phyloP scores from a whole-genome alignment of 1,140 invertebrate species.

The Drosophila funebris region DNA sequence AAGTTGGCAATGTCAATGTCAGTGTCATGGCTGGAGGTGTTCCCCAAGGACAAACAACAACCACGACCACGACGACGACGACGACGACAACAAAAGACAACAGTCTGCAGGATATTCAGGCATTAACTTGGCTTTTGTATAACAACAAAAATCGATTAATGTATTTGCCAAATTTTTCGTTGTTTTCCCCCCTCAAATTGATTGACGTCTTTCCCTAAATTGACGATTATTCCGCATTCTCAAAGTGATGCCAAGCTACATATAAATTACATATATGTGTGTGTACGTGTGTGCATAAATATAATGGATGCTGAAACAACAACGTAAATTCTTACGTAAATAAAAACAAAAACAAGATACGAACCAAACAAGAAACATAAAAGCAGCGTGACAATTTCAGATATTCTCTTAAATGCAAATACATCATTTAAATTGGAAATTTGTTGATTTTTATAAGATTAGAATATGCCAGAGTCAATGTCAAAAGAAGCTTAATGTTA shows the following conservation, averaged over 20 bases:
- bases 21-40: conserved; percentile 1
- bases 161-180: conserved; percentile 2
- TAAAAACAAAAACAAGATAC: not conserved
- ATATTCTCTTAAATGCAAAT: too few relatives aligned
- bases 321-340: not conserved
- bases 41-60: conserved; percentile 48
- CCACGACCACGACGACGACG: conserved; percentile 12
- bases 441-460: not conserved
- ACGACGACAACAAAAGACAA: conserved; percentile 9
- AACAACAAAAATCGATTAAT: conserved; percentile 68
- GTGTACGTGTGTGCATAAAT: not conserved
- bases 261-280: conserved; percentile 12
- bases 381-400: not conserved
- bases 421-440: not conserved
- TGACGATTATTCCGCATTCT: conserved; percentile 35
- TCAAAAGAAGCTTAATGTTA: too few relatives aligned
- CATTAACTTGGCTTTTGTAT: conserved; percentile 33
- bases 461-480: too few relatives aligned
- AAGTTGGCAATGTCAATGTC: conserved; percentile 41
- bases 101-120: conserved; percentile 12
- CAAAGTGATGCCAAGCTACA: conserved; percentile 52
- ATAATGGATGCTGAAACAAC: not conserved
- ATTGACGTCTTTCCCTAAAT: conserved; percentile 14
- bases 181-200: conserved; percentile 48
- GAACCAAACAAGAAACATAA: not conserved